Base-by-base conservation (phyloP, 2,113 vertebrate species). In the Nothocercus nigrocapillus region DNA sequence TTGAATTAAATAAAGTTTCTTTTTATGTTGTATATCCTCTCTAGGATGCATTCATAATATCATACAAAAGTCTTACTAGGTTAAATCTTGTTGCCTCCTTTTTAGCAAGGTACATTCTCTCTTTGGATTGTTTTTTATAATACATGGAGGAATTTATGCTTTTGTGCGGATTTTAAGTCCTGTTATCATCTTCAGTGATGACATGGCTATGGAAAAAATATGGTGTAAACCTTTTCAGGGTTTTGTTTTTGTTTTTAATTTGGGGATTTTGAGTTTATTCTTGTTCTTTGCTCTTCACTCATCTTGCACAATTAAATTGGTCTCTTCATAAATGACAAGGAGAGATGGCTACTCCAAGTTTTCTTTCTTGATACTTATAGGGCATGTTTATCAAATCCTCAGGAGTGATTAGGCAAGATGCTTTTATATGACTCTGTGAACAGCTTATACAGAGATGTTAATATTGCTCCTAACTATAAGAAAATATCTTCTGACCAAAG, bases 401-500 rank as follows among this genome's bases (percentile, higher is more conserved):
- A 80, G 44, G 25, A 73, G 34, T 88, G 63, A 85, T 5, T 13
- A 91, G 30, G 85, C 79, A 85, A 90, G 79, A 67, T 80, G 44
- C 49, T 85, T 77, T 66, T 83, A 80, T 24, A 89, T 7, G 82
- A 61, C 38, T 61, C 38, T 77, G 14, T 88, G 79, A 81, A 70
- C 10, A 58, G 38, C 82, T 76, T 95, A 77, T 70, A 91, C 87
- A 58, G 67, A 80, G 67, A 93, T 34, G 69, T 49, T 73, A 85
- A 77, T 80, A 94, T 69, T 30, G 53, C 44, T 77, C 20, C 17
- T 15, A 82, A 36, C 59, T 76, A 3, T 62, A 70, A 88, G 80
- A 70, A 74, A 90, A 92, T 16, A 90, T 80, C 72, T 85, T 54
- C 54, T 93, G 85, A 77, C 80, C 27, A 54, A 36, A 74, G n/a